A percentile compares a stretch with the other conserved stretches of the same genome.
Evolutionary conservation across 2,888 invertebrate genomes (phyloP).

Genomic region (Cryptosula pallasiana): DNA sequence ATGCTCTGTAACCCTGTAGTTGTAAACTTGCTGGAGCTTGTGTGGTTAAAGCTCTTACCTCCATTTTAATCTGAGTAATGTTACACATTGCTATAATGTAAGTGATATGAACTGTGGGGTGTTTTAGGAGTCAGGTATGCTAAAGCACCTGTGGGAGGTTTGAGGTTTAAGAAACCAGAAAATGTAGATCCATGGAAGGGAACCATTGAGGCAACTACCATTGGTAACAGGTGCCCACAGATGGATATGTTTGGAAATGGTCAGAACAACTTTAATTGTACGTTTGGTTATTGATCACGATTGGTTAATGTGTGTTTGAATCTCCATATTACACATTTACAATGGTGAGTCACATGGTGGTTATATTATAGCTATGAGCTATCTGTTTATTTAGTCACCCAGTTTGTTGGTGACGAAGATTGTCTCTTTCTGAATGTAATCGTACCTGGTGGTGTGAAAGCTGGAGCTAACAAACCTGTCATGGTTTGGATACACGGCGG

Average conservation of each 20-base stretch:
- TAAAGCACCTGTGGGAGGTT: not conserved
- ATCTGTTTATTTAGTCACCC: not conserved
- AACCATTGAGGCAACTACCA: not conserved
- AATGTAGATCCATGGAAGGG: not conserved
- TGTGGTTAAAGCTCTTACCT: too few species aligned
- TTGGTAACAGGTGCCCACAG: not conserved
- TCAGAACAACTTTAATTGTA: not conserved
- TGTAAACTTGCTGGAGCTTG: too few species aligned
- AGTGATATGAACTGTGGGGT: too few species aligned
- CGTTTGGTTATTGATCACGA: not conserved
- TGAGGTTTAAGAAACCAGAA: not conserved
- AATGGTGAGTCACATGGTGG: too few species aligned
- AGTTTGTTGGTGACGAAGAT: not conserved
- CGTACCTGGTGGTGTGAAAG: not conserved
- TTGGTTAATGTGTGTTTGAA: not conserved
- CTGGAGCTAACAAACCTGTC: slow-evolving; percentile 14
- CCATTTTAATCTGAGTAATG: too few species aligned
- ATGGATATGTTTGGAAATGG: not conserved
- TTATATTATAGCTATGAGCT: too few species aligned
- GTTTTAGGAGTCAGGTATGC: not conserved
- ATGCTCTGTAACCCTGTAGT: too few species aligned
- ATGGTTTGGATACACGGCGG: slow-evolving; percentile 27
- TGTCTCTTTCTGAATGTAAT: not conserved
- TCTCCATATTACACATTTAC: too few species aligned
- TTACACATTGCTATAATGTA: too few species aligned